Evolutionary conservation across 1,140 invertebrate species (phyloP).

Genomic region (Homalodisca vitripennis): DNA sequence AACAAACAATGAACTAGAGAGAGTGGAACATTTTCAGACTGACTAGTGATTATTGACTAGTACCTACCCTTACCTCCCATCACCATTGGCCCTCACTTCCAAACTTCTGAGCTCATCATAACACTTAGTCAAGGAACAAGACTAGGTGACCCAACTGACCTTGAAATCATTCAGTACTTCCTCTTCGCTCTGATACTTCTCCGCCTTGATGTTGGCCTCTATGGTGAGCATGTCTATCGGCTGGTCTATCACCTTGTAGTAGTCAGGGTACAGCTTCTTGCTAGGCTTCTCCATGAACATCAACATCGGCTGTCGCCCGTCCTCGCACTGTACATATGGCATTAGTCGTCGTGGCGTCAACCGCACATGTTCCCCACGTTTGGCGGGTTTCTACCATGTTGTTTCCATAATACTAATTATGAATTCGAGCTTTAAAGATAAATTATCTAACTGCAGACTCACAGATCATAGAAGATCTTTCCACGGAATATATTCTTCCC

Average conservation of each 20-base stretch:
- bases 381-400: background rate
- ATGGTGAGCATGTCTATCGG: slow-evolving; percentile 96
- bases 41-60: too few species aligned
- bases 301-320: slow-evolving; percentile 82
- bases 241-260: slow-evolving; percentile 90
- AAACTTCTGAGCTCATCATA: too few species aligned
- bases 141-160: too few species aligned
- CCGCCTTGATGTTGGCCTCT: slow-evolving; percentile 82
- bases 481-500: too few species aligned
- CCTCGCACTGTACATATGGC: slow-evolving; percentile 58
- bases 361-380: too few species aligned
- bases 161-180: slow-evolving; percentile 69
- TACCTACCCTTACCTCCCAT: too few species aligned
- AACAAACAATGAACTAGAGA: too few species aligned
- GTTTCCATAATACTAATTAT: slow-evolving; percentile 8
- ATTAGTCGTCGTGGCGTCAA: too few species aligned
- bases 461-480: background rate
- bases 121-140: too few species aligned
- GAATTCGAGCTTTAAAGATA: slow-evolving; percentile 33
- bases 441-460: slow-evolving; percentile 14
- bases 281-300: slow-evolving; percentile 97
- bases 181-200: slow-evolving; percentile 63
- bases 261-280: slow-evolving; percentile 93
- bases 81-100: too few species aligned
- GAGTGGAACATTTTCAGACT: too few species aligned